A percentile compares a stretch with the other conserved stretches of the same genome.
phyloP scores from a whole-genome alignment of 1,140 invertebrate species.

The Brachystomella parvula region DNA sequence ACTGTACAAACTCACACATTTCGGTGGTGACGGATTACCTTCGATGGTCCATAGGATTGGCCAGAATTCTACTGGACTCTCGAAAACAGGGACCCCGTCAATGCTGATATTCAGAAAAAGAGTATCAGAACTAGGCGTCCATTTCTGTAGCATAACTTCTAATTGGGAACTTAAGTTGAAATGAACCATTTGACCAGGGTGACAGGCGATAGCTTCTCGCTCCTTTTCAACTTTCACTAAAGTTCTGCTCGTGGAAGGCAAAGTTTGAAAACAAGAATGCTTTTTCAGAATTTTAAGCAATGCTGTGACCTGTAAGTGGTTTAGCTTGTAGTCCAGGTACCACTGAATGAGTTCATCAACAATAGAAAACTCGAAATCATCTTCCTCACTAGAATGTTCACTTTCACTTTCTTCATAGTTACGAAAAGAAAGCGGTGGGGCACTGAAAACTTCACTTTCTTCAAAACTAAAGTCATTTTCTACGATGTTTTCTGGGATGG shows the following conservation, averaged over 20 bases:
- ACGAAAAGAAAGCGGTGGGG: background rate
- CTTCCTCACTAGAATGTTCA: background rate
- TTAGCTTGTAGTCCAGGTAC: conserved; percentile 1
- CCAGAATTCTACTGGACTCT: conserved; percentile 24
- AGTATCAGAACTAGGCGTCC: background rate
- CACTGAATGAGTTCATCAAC: background rate
- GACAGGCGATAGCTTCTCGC: background rate
- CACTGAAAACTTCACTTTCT: background rate
- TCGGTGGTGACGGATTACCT: background rate
- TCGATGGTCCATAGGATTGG: conserved; percentile 15
- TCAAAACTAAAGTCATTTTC: background rate
- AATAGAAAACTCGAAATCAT: background rate
- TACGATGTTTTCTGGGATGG: background rate
- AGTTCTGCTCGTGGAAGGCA: conserved; percentile 16
- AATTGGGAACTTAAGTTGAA: conserved; percentile 14
- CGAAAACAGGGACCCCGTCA: conserved; percentile 23
- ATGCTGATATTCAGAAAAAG: conserved; percentile 18
- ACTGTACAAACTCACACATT: conserved; percentile 12
- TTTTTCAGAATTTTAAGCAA: conserved; percentile 18
- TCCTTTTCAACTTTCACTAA: conserved; percentile 10
- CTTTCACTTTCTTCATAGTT: background rate
- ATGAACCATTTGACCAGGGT: conserved; percentile 14
- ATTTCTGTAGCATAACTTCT: background rate
- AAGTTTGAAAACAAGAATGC: background rate
- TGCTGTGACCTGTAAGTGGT: background rate